Base-by-base conservation (phyloP, 2,888 invertebrate genomes). In the Conomelus anceps region DNA sequence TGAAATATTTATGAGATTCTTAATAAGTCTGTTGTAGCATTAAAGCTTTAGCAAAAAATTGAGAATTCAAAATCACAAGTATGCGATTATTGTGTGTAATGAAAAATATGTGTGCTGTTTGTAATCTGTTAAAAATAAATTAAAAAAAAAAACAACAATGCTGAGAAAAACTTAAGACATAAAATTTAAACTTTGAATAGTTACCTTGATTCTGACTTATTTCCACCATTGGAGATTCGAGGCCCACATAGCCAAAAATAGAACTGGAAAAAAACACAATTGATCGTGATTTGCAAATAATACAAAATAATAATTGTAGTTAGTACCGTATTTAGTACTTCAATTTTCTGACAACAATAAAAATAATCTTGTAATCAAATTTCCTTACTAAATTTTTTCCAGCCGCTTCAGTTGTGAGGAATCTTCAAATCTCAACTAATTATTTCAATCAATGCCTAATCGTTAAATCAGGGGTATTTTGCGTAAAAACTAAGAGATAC, bases 191-290 rank as follows among this genome's bases (percentile, higher is more conserved):
- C 91, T 90, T 91, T 92, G 92, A 90, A 23, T 84, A 91, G 91
- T 91, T 89, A 92, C 92, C 92, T 92, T 88, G 91, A 91, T 85
- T 91, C 92, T 90, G 90, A 90, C 85, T 90, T 93, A 94, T 90
- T 91, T 24, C 87, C 85, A 85, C 90, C 91, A 13, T 90, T 94
- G 0, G 95, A 94, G 90, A 95, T 93, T 92, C 96, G 94, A 86
- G 95, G 94, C 17, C 97, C 97, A 92, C 96, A 95, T 84, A 96
- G 93, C 92, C 96, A 94, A 91, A 94, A 95, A 92, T 96, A 97
- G 93, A 96, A 96, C 96, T 97, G 94, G 34, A 34, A 34, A 17
- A 34, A 9, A 1, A 34, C 17, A 17, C 11, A 34, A 34, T 17
- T 4, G 13, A 34, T 34, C 17, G 13, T 1, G 34, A 34, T 9